Base-by-base conservation (phyloP, 2,888 invertebrate genomes). In the Hypena proboscidalis region DNA sequence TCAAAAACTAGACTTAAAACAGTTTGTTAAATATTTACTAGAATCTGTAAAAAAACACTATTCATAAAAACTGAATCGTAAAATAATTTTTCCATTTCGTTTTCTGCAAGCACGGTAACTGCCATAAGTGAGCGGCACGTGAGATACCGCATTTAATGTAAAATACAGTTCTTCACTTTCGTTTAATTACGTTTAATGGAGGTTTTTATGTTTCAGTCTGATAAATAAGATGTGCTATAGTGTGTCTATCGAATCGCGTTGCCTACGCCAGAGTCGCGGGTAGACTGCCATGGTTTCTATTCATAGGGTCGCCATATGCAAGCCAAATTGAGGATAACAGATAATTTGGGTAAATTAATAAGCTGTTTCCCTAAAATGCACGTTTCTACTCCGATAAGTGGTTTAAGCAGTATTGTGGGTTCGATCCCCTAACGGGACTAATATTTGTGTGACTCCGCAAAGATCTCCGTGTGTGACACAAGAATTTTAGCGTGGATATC, bases 281-380 rank as follows among this genome's bases (percentile, higher is more conserved):
- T 63, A 58, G 61, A 67, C 66, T 66, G 56, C 68, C 49, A 59
- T 58, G 73, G 68, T 80, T 81, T 80, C 80, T 79, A 77, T 68
- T 71, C 54, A 62, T 62, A 67, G 58, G 65, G 62, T 68, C 46
- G 63, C 74, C 70, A 75, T 44, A 48, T 39, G 22, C 22, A 23
- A 40, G 42, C 46, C 51, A 54, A 60, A 49, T 23, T 54, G 38
- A 41, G 45, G 61, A 62, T 26, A 23, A n/a, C n/a, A n/a, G n/a
- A n/a, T n/a, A n/a, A n/a, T n/a, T n/a, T n/a, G n/a, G n/a, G n/a
- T n/a, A n/a, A n/a, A n/a, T n/a, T n/a, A n/a, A n/a, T n/a, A n/a
- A n/a, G n/a, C n/a, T n/a, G n/a, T n/a, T n/a, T n/a, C n/a, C n/a
- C n/a, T n/a, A n/a, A n/a, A n/a, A n/a, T n/a, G n/a, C n/a, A n/a